Conservation (phyloP, 35 echinoderm and acorn worm genomes). For the Acanthaster planci region DNA sequence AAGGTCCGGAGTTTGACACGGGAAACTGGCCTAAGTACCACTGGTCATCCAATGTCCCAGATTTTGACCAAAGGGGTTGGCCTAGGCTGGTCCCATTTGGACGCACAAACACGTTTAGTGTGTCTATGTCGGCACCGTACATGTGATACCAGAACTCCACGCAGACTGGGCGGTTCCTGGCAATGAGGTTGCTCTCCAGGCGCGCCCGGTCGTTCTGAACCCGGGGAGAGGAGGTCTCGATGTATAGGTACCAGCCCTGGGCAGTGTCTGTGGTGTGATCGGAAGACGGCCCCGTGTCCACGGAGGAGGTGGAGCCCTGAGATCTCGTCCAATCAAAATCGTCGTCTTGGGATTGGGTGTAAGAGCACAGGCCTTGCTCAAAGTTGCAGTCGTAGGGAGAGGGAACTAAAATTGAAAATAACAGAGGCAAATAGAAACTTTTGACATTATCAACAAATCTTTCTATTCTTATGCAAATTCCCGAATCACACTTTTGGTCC, state of each 20-base stretch:
- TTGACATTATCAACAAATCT: no score
- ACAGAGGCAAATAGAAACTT: no score
- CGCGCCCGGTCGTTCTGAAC: constrained; percentile 33
- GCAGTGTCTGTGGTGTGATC: constrained; percentile 69
- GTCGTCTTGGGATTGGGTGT: constrained; percentile 58
- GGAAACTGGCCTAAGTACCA: constrained; percentile 37
- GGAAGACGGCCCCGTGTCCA: constrained; percentile 46
- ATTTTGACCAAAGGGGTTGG: constrained; percentile 1
- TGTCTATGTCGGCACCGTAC: constrained; percentile 69
- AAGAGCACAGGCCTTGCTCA: constrained; percentile 34
- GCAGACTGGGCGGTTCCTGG: constrained; percentile 19
- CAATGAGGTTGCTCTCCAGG: constrained; percentile 35
- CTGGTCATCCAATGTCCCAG: constrained; percentile 31
- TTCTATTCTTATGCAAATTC: no score
- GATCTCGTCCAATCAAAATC: constrained; percentile 59
- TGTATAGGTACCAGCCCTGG: constrained; percentile 60
- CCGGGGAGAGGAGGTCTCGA: constrained; percentile 43
- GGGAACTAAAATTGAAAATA: background rate
- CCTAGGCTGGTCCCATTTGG: background rate
- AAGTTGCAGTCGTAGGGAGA: constrained; percentile 1
- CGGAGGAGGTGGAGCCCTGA: constrained; percentile 31
- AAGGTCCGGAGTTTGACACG: background rate
- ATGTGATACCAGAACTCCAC: constrained; percentile 90
- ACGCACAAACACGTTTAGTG: constrained; percentile 62
- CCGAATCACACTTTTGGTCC: no score